These are phyloP conservation scores for Channallabes apus DNA, from an alignment of 2,797 vertebrate genomes.

Conservation along the genomic window DNA sequence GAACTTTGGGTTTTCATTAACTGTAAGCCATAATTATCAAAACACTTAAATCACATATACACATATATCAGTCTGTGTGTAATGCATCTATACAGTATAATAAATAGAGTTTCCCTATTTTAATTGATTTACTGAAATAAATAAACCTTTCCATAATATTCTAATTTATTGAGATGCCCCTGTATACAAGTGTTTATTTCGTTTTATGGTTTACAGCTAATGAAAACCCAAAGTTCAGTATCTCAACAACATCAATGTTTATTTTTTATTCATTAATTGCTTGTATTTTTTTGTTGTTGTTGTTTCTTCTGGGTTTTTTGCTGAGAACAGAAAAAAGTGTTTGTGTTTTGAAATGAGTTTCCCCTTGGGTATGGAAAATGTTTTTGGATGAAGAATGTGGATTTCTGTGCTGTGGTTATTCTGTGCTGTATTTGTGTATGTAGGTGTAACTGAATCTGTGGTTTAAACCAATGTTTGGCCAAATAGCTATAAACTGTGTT, in stretches of 20 bases:
- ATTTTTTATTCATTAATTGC: not conserved
- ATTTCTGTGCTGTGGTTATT: slow-evolving; percentile 16
- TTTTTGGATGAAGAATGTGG: not conserved
- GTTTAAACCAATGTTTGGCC: slow-evolving; percentile 70
- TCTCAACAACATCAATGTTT: not conserved
- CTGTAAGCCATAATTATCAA: too few species aligned
- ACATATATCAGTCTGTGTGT: too few species aligned
- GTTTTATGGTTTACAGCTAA: too few species aligned
- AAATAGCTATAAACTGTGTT: slow-evolving; percentile 71
- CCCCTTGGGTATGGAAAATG: slow-evolving; percentile 3
- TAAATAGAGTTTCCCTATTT: too few species aligned
- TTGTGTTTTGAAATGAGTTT: not conserved
- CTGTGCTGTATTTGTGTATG: slow-evolving; percentile 57
- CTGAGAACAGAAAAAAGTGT: not conserved
- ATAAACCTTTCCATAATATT: too few species aligned
- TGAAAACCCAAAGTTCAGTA: not conserved
- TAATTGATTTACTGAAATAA: too few species aligned
- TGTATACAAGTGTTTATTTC: too few species aligned
- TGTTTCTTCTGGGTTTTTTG: not conserved
- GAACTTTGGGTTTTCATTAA: too few species aligned
- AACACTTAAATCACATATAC: too few species aligned
- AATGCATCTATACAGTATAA: too few species aligned
- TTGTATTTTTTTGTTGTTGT: not conserved
- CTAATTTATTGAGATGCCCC: too few species aligned
- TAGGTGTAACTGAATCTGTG: slow-evolving; percentile 67